Evolutionary conservation across 2,113 vertebrate species (phyloP).

Genomic region (Entomyzon cyanotis): DNA sequence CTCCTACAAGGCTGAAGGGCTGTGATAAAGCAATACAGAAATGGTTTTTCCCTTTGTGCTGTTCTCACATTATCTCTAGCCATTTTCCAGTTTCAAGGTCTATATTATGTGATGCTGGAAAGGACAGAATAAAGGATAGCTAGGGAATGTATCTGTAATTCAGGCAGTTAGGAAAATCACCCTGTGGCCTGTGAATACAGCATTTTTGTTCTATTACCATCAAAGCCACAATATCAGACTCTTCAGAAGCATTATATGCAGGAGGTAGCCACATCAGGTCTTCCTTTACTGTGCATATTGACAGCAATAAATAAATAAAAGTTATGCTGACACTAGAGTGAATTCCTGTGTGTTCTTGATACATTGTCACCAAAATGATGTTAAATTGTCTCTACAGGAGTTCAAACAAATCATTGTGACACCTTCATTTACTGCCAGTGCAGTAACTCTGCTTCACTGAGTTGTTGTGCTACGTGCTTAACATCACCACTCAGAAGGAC

Average conservation of each 20-base stretch:
- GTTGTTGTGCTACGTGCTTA: neutral
- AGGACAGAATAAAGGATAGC: neutral
- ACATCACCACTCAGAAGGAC: neutral
- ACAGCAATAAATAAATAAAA: constrained; percentile 58
- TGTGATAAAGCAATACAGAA: neutral
- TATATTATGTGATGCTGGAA: neutral
- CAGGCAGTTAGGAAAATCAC: neutral
- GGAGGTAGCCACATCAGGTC: neutral
- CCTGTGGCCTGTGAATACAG: neutral
- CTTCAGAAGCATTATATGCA: neutral
- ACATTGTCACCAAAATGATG: neutral
- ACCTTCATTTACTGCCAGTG: neutral
- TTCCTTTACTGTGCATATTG: constrained; percentile 45
- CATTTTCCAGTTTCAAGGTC: neutral
- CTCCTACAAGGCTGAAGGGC: neutral
- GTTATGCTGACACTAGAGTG: neutral
- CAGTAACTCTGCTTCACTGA: neutral
- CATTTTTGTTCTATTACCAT: neutral
- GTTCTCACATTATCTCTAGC: neutral
- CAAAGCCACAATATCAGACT: neutral
- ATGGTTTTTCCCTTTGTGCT: neutral
- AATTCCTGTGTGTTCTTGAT: neutral
- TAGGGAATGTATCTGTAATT: neutral
- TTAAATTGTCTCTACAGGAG: neutral
- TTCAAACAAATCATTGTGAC: neutral